Percentiles rank a stretch among this genome's conserved stretches.
Evolutionary conservation across 2,888 invertebrate genomes (phyloP).

Genomic region (Cheilosia vulpina): DNA sequence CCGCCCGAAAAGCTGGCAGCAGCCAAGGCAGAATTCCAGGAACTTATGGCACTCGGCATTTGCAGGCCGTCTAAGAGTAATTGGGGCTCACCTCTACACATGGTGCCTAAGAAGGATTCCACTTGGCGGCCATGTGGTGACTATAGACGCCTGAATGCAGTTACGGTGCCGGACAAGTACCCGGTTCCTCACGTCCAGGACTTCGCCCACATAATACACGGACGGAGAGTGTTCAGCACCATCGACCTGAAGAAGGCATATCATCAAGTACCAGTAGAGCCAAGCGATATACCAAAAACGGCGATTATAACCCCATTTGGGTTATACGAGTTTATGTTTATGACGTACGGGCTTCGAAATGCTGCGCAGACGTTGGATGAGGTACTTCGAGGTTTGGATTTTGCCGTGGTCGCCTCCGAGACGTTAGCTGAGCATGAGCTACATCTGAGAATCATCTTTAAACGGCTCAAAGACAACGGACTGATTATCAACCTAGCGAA

Average conservation of each 20-base stretch:
- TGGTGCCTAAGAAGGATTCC: constrained; percentile 54
- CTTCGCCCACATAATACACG: constrained; percentile 75
- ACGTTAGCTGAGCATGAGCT: too few species aligned
- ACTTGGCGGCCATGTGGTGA: too few species aligned
- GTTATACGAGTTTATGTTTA: too few species aligned
- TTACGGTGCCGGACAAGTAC: constrained; percentile 79
- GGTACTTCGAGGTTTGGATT: constrained; percentile 73
- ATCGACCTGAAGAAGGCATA: constrained; percentile 78
- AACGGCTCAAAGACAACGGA: too few species aligned
- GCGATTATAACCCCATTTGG: constrained; percentile 10
- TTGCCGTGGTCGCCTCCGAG: too few species aligned
- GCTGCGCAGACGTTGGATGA: constrained; percentile 76
- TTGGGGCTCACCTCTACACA: constrained; percentile 62
- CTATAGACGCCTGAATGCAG: too few species aligned
- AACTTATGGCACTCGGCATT: constrained; percentile 8
- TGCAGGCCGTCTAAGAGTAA: constrained; percentile 39
- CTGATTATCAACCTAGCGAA: too few species aligned
- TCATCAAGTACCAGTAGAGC: constrained; percentile 78
- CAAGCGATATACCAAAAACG: constrained; percentile 77
- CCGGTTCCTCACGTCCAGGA: constrained; percentile 76
- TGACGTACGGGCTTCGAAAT: constrained; percentile 79
- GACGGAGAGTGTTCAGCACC: constrained; percentile 77
- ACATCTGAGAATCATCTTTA: too few species aligned
- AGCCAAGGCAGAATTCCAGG: constrained; percentile 15
- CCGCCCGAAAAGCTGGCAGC: constrained; percentile 7